Evolutionary conservation across 1,140 invertebrate genomes (phyloP).

Genomic region (Heterodera schachtii): DNA sequence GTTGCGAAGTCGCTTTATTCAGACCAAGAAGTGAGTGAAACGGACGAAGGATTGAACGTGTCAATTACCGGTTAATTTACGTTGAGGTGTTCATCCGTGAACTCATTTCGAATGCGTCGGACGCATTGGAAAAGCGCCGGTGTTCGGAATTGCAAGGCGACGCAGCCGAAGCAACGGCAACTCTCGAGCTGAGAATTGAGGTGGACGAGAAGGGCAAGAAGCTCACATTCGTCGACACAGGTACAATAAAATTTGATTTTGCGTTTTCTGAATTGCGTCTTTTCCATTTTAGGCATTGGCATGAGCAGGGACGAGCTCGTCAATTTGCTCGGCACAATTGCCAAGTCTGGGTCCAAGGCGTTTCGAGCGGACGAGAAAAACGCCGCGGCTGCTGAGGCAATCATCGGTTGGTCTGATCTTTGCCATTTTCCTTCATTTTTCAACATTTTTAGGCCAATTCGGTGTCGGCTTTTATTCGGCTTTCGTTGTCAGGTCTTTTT

Average conservation of each 20-base stretch:
- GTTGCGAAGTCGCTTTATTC: constrained; percentile 95
- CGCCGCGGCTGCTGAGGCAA: constrained; percentile 72
- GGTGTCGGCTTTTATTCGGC: constrained; percentile 96
- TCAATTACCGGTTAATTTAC: not conserved
- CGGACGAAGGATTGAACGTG: not conserved
- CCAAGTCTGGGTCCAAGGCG: constrained; percentile 89
- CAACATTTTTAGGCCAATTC: constrained; percentile 78
- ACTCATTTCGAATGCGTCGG: constrained; percentile 92
- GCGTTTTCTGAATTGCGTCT: constrained; percentile 24
- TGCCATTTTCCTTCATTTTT: not conserved
- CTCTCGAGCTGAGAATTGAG: constrained; percentile 82
- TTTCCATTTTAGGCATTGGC: constrained; percentile 84
- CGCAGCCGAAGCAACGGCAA: constrained; percentile 54
- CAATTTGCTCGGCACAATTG: constrained; percentile 89
- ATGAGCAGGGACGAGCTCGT: constrained; percentile 90
- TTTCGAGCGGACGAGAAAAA: constrained; percentile 49
- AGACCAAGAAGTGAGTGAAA: constrained; percentile 81
- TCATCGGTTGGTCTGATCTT: constrained; percentile 72
- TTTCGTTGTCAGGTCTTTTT: constrained; percentile 82
- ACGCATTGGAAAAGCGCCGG: constrained; percentile 88
- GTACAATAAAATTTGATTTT: not conserved
- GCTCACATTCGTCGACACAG: constrained; percentile 54
- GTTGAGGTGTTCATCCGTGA: constrained; percentile 87
- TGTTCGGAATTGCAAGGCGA: constrained; percentile 70
- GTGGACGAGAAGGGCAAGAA: constrained; percentile 72